A percentile compares a stretch with the other conserved stretches of the same genome.
Conservation (phyloP, 1,140 invertebrate genomes). For the Proales similis region DNA sequence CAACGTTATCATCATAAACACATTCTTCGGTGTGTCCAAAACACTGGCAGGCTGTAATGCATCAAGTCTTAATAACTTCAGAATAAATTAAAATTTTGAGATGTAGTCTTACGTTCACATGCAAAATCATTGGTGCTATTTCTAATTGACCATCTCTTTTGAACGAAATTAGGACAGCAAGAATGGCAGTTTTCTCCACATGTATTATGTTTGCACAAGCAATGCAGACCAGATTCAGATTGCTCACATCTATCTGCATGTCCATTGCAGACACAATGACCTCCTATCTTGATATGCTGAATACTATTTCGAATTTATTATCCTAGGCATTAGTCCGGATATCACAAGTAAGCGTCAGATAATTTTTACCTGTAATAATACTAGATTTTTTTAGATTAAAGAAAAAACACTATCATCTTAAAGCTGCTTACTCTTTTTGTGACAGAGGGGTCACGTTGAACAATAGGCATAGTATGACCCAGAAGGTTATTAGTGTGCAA, state of each 20-base stretch:
- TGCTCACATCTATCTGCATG: slow-evolving; percentile 76
- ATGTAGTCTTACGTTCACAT: no score
- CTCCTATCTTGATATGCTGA: slow-evolving; percentile 95
- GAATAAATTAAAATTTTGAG: no score
- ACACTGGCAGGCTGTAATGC: slow-evolving; percentile 96
- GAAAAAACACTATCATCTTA: no score
- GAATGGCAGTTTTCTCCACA: slow-evolving; percentile 84
- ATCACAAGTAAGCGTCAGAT: no score
- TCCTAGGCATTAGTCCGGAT: no score
- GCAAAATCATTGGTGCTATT: slow-evolving; percentile 43
- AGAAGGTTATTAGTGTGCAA: slow-evolving; percentile 84
- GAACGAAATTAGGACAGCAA: slow-evolving; percentile 84
- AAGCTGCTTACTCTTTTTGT: no score
- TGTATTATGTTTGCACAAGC: slow-evolving; percentile 89
- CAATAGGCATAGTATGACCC: slow-evolving; percentile 91
- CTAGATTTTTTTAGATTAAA: no score
- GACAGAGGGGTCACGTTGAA: slow-evolving; percentile 84
- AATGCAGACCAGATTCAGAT: slow-evolving; percentile 69
- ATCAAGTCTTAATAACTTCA: no score
- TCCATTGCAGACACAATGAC: slow-evolving; percentile 95
- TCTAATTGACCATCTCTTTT: slow-evolving; percentile 55
- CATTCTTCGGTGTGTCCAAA: slow-evolving; percentile 85
- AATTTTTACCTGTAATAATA: no score
- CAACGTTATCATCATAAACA: slow-evolving; percentile 74
- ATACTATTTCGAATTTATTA: no score